Evolutionary conservation across 2,797 vertebrate species (phyloP), one percentile per base, ranked within the genome.

Genomic region (Hirundo rustica): DNA sequence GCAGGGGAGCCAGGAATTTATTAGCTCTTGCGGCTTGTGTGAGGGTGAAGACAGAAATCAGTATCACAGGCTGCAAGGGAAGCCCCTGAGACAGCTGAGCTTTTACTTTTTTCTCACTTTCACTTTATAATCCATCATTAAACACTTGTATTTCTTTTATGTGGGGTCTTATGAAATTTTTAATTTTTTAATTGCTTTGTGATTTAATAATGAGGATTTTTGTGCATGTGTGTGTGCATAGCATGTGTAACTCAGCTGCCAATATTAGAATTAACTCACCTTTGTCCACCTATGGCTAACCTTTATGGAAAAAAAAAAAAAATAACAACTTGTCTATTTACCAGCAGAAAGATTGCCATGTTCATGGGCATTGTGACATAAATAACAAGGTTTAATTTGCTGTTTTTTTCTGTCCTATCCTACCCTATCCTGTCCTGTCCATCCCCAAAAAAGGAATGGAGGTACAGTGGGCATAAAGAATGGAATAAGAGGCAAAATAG

Each of bases 1-100:
- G 98, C 98, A 98, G 97, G 98, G 98, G 97, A 97, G 97, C 97
- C 95, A 95, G 95, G 97, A 98, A 98, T 98, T 99, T 99, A 99
- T 99, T 98, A 98, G 98, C 98, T 99, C 98, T 98, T 91, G 98
- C 88, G 91, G 98, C 98, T 98, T 98, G 98, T 98, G 78, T 75
- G 97, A 98, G 97, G 96, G 96, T 92, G 89, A 97, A 94, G 97
- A 97, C 98, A 98, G 98, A 98, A 98, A 97, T 98, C 97, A 95
- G 97, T 96, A 97, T 97, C 96, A 94, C 96, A 96, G 95, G 92
- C 90, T 96, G 98, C 93, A 96, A 98, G 97, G 97, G 97, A 97
- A 98, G 95, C 99, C 98, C 98, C 97, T 86, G 96, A 98, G 98
- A 98, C 98, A 89, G 94, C 96, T 90, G 66, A 74, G 96, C 96